Base-by-base conservation (phyloP, 2,797 vertebrate species). In the Ataeniobius toweri region DNA sequence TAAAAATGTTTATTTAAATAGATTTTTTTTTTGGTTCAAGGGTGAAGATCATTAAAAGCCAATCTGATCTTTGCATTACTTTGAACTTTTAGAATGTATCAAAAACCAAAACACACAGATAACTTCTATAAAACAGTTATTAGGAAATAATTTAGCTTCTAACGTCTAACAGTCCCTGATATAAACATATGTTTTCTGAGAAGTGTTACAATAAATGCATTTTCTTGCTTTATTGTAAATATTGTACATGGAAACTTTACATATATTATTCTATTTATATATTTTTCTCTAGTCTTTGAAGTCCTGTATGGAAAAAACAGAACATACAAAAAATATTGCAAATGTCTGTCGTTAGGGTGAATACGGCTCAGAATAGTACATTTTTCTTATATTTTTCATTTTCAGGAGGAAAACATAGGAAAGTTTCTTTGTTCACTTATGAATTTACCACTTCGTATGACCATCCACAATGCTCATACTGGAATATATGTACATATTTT, bases 241-340 rank as follows among this genome's bases (percentile, higher is more conserved):
- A 92, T 75, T 94, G 88, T 93, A 93, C 71, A 92, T 89, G 69
- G 36, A 89, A 84, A 80, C 82, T 92, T 89, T 83, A 89, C 88
- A 83, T 68, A 48, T 75, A 61, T 81, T 79, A 78, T 82, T 86
- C 70, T 84, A 81, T 92, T 80, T 74, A 59, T 81, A 67, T 84
- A 68, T 83, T 87, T 84, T 69, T 12, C 70, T 80, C 41, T 44
- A 53, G 80, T 77, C 16, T 89, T 84, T 92, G 91, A 88, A 87
- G 88, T 89, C 76, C 71, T 75, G 44, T 70, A 51, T 53, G 16
- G 41, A 9, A n/a, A 22, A 41, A 56, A 41, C 8, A 67, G 8
- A 65, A 36, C 3, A 61, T n/a, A 31, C 59, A 31, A 31, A 31
- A 31, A 39, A 51, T 51, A 14, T 31, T 2, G 13, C 58, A 61